Percentiles rank a stretch among this genome's conserved stretches.
These are phyloP conservation scores for Watsonalla binaria DNA, from an alignment of 2,888 invertebrate species.

Conservation along the genomic window DNA sequence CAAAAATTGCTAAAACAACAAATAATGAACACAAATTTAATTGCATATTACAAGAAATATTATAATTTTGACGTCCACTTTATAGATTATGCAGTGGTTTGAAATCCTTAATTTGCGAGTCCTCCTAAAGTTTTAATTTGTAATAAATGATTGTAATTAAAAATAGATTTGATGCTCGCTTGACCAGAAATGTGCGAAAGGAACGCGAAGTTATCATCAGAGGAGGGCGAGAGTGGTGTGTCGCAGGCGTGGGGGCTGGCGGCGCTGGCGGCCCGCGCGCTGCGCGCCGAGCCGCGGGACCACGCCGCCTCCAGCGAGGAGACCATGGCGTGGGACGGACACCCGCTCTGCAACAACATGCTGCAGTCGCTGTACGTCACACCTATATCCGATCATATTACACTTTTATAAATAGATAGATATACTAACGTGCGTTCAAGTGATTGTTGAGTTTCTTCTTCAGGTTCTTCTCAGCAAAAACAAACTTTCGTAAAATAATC, in stretches of 20 bases:
- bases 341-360: conserved; percentile 92
- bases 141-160: not conserved
- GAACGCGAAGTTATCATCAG: conserved; percentile 88
- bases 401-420: not conserved
- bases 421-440: no score
- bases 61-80: no score
- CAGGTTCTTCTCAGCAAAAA: no score
- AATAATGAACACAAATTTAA: no score
- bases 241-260: conserved; percentile 94
- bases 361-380: conserved; percentile 89
- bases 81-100: no score
- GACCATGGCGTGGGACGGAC: conserved; percentile 86
- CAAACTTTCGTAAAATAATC: no score
- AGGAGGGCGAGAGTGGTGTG: conserved; percentile 87
- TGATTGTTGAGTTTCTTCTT: no score
- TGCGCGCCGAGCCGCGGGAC: conserved; percentile 52
- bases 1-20: no score
- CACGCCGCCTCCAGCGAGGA: conserved; percentile 78
- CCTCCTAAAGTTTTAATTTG: no score
- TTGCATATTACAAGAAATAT: no score
- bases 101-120: no score
- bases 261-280: conserved; percentile 81
- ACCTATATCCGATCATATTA: not conserved
- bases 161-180: not conserved
- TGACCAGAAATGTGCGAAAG: conserved; percentile 84